Base-by-base conservation (phyloP, 2,113 vertebrate genomes). In the Mastomys natalensis region DNA sequence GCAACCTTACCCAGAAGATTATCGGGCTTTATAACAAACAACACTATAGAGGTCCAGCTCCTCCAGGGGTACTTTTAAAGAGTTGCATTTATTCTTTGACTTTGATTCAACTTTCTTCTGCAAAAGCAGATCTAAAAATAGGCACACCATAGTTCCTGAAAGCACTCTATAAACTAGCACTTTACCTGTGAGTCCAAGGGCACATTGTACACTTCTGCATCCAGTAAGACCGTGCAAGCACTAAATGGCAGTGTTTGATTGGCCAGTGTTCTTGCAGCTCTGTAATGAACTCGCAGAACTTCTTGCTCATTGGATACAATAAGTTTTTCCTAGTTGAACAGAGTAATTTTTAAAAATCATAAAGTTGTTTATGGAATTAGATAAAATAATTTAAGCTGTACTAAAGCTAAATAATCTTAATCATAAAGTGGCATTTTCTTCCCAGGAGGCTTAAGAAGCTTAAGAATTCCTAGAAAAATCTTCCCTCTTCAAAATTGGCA, bases 301-400 rank as follows among this genome's bases (percentile, higher is more conserved):
- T 99, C 99, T 98, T 99, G 99, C 96, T 99, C 99, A 0, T 99
- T 99, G 55, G 99, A 99, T 97, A 99, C 99, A 72, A 99, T 99
- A 85, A 99, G 99, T 97, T 99, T 99, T 97, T 99, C 99, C 99
- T 99, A 95, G 93, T 89, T 89, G 70, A 95, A 95, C 29, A 98
- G 22, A 96, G 94, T 96, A 73, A 58, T 53, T 70, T 90, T 90
- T 31, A 22, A 72, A 89, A 78, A 72, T 95, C 26, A 94, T 45
- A 53, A 51, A 84, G 4, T 78, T 90, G 37, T 91, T 93, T 87
- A 81, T 86, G 2, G 91, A 82, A 76, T 87, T 93, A 87, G 60
- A 87, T 48, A 84, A 95, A 87, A 34, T 68, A 37, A 80, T 37
- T 96, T 91, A 76, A 95, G 80, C 87, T 53, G 40, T 48, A n/a